Evolutionary conservation across 2,113 vertebrate species (phyloP).

Genomic region (Cochlearius cochlearius): DNA sequence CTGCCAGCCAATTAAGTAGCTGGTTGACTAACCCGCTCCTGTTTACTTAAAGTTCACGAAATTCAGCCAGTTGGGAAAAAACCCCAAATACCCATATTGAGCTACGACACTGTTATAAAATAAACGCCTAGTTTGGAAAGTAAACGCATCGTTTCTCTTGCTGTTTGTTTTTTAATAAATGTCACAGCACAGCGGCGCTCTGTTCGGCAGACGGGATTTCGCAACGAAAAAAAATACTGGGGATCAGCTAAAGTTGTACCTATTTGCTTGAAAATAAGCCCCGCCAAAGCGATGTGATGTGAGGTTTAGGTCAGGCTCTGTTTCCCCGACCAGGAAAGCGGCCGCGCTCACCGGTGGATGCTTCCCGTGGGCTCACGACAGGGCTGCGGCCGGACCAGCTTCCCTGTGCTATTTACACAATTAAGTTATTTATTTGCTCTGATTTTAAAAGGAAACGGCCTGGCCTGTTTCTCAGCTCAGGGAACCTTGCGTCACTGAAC

Average conservation of each 20-base stretch:
- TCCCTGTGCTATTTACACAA: background rate
- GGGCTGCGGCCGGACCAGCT: background rate
- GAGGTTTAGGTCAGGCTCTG: background rate
- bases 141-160: background rate
- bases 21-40: background rate
- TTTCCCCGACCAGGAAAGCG: fast-evolving
- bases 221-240: background rate
- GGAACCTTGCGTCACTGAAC: background rate
- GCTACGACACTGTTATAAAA: background rate
- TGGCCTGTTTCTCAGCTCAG: background rate
- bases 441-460: background rate
- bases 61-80: background rate
- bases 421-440: background rate
- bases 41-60: slow-evolving; percentile 7
- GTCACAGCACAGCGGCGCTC: slow-evolving; percentile 16
- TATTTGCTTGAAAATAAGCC: background rate
- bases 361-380: fast-evolving
- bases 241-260: background rate
- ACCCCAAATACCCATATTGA: background rate
- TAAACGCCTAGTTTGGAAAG: slow-evolving; percentile 29
- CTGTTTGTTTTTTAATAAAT: background rate
- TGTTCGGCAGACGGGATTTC: background rate
- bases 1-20: background rate
- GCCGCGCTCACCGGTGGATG: background rate
- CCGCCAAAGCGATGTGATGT: background rate